Conservation (phyloP, 2,113 vertebrate genomes). For the Cyphotilapia sp. region DNA sequence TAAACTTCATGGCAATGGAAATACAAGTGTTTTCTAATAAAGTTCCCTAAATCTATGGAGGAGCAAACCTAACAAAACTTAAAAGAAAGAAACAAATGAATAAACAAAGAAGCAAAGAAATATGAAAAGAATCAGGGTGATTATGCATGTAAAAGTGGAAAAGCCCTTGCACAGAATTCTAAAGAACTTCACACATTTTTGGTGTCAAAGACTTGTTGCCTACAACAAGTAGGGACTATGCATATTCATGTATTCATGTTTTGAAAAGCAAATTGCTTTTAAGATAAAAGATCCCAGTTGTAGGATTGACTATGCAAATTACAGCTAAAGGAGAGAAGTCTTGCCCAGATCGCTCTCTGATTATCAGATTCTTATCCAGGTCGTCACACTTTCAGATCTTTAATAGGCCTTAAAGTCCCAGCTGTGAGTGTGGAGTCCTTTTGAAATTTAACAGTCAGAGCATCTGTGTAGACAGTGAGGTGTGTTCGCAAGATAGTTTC, state of each 20-base stretch:
- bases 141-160: neutral
- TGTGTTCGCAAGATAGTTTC: neutral
- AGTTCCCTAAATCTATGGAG: neutral
- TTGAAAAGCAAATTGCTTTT: neutral
- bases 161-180: rapidly evolving
- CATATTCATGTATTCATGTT: neutral
- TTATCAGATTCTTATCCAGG: neutral
- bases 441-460: neutral
- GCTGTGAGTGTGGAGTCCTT: neutral
- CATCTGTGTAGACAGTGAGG: neutral
- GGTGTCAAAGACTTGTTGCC: neutral
- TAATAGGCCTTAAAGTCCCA: neutral
- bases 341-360: neutral
- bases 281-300: neutral
- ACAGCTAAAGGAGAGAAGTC: neutral
- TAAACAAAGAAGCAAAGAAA: neutral
- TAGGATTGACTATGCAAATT: neutral
- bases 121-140: rapidly evolving
- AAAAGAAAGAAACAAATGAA: neutral
- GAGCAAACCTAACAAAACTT: rapidly evolving
- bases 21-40: neutral
- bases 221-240: neutral
- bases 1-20: neutral
- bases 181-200: neutral
- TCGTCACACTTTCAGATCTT: neutral